Evolutionary conservation across 2,113 vertebrate species (phyloP).

Genomic region (Oenanthe melanoleuca): DNA sequence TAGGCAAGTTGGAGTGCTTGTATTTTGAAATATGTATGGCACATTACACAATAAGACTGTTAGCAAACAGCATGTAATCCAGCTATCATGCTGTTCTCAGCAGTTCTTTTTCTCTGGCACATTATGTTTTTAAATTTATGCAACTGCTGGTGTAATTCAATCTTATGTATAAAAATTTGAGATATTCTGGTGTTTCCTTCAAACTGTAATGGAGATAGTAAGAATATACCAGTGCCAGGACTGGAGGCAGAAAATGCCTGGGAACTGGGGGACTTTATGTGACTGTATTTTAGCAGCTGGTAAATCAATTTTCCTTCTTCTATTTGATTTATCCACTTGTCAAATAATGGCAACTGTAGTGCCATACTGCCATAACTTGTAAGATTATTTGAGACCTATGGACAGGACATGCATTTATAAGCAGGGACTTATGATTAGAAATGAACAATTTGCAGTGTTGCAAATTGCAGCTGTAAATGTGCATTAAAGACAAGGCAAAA

Average conservation of each 20-base stretch:
- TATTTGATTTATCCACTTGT: background rate
- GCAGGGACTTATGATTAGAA: background rate
- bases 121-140: background rate
- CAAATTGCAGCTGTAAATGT: background rate
- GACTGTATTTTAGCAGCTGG: fast-evolving
- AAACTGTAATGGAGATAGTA: background rate
- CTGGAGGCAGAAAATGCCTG: background rate
- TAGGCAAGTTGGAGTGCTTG: background rate
- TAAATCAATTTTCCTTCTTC: background rate
- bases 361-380: background rate
- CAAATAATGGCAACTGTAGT: background rate
- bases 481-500: background rate
- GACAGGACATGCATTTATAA: background rate
- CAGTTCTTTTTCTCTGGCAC: background rate
- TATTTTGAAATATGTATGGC: background rate
- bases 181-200: background rate
- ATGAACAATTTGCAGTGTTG: background rate
- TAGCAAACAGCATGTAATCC: background rate
- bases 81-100: background rate
- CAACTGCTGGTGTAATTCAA: background rate
- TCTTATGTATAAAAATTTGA: background rate
- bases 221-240: background rate
- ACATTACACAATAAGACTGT: background rate
- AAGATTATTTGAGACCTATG: background rate
- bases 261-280: background rate